A percentile compares a stretch with the other conserved stretches of the same genome.
Conservation (phyloP, 2,888 invertebrate genomes). For the Crematogaster levior region DNA sequence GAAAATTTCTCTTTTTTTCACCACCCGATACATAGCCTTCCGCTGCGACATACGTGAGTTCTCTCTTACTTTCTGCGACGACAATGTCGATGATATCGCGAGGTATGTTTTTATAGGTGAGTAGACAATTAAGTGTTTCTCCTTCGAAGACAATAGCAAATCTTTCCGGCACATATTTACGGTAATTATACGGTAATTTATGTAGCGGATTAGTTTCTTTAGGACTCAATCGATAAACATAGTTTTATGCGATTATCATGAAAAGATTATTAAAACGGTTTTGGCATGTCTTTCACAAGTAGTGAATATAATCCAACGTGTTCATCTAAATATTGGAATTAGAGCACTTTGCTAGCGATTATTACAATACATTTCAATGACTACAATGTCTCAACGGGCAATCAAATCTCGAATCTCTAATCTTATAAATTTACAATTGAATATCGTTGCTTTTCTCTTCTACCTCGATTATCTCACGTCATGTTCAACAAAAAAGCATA, state of each 20-base stretch:
- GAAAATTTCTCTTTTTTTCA: conserved; percentile 3
- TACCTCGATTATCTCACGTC: background rate
- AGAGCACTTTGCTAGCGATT: background rate
- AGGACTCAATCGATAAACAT: background rate
- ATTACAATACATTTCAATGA: background rate
- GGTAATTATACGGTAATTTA: background rate
- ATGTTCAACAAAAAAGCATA: background rate
- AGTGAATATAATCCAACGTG: background rate
- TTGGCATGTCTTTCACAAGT: background rate
- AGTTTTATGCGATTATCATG: background rate
- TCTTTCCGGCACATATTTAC: background rate
- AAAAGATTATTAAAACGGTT: background rate
- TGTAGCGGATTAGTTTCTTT: background rate
- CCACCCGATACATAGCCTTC: background rate
- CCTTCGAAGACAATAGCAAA: background rate
- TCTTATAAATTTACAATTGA: background rate
- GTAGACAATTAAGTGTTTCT: conserved; percentile 9
- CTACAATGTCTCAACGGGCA: background rate
- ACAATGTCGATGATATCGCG: conserved; percentile 26
- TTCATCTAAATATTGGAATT: background rate
- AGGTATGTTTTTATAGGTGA: conserved; percentile 22
- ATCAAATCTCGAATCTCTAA: background rate
- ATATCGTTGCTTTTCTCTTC: background rate
- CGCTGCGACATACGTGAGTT: background rate
- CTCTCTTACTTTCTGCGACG: conserved; percentile 22